Percentiles rank a stretch among this genome's conserved stretches.
phyloP scores from a whole-genome alignment of 2,888 invertebrate genomes.

The Temnothorax rugatulus region DNA sequence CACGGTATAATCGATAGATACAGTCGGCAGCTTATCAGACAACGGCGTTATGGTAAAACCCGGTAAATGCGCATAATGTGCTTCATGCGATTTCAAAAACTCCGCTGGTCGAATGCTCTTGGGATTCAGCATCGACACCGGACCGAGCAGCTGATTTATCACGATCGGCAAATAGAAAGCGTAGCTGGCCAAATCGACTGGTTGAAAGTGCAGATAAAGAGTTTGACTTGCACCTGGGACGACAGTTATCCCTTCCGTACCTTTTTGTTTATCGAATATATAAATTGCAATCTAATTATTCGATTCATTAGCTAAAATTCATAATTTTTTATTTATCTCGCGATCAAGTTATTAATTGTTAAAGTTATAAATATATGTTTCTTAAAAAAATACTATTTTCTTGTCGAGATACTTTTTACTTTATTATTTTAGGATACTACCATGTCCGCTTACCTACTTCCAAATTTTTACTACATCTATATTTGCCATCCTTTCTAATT shows the following conservation, averaged over 20 bases:
- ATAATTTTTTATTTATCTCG: background rate
- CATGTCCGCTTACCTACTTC: conserved; percentile 53
- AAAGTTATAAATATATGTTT: background rate
- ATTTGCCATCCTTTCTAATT: background rate
- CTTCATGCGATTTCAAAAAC: conserved; percentile 66
- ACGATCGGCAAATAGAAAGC: conserved; percentile 88
- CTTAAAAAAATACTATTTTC: background rate
- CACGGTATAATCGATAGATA: conserved; percentile 74
- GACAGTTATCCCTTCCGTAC: conserved; percentile 62
- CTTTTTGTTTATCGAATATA: conserved; percentile 38
- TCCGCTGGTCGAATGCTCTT: conserved; percentile 67
- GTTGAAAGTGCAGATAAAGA: conserved; percentile 85
- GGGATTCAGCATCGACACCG: conserved; percentile 84
- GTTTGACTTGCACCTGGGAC: conserved; percentile 76
- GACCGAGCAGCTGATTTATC: conserved; percentile 88
- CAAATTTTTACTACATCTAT: conserved; percentile 20
- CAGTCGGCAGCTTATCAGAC: conserved; percentile 66
- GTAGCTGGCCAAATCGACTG: conserved; percentile 86
- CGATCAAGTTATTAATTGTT: background rate
- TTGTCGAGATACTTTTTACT: background rate
- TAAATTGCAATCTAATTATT: background rate
- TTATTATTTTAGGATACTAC: background rate
- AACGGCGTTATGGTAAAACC: conserved; percentile 46
- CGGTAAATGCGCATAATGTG: conserved; percentile 40
- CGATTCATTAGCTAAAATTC: background rate